Evolutionary conservation across 2,888 invertebrate genomes (phyloP), one percentile per base, ranked within the genome.

Genomic region (Girardia tigrina): DNA sequence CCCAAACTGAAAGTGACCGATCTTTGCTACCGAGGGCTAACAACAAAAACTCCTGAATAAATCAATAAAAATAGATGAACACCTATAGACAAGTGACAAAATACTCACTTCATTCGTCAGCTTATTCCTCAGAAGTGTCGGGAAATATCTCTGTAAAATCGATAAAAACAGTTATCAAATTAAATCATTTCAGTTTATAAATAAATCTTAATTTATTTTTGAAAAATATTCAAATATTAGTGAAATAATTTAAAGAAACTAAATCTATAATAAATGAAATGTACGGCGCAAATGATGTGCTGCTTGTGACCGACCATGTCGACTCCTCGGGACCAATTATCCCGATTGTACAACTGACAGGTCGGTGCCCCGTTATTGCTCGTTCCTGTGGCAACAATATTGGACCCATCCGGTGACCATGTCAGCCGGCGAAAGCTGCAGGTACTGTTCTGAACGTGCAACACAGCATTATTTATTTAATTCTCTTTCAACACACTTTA

Each of bases 311-410:
- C 77, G 6, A 77, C 76, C 28, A 77, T 42, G 73, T 77, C 77
- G 36, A 77, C 28, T 23, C 28, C 72, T 1, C 73, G 12, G n/a
- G 29, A 75, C 77, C 77, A 77, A 1, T 71, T 29, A 23, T 70
- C 42, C 12, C 76, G 86, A 78, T 86, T 85, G 71, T 98, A 91
- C 79, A 98, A 94, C 85, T 94, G 93, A 0, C 97, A 94, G 0
- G 94, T 94, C 0, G 97, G 95, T 0, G 94, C 95, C 12, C 92
- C 91, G 74, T 94, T 94, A 84, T 98, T 99, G 91, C 94, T 95
- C 0, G 97, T 94, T 86, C 97, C 94, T 0, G 98, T 95, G 0
- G 95, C 94, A 26, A 98, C 90, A 77, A 98, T 87, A 85, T 93
- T 94, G 83, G 93, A 92, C 23, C 88, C 98, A 85, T 99, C 98